A percentile compares a stretch with the other conserved stretches of the same genome.
These are phyloP conservation scores for Hyperopisus bebe DNA, from an alignment of 2,113 vertebrate species.

Conservation along the genomic window DNA sequence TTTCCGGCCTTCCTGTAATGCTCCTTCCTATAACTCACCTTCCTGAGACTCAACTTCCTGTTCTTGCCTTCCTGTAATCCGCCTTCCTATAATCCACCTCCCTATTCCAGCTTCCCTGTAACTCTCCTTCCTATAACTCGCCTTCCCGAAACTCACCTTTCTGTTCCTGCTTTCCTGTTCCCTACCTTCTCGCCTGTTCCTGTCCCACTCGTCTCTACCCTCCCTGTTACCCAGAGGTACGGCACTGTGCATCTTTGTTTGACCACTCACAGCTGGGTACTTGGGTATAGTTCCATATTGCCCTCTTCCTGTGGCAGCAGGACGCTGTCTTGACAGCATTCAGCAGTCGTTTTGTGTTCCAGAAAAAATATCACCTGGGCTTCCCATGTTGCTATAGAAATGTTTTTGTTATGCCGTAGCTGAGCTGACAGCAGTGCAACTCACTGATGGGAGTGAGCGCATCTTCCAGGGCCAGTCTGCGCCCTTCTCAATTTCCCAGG, in stretches of 20 bases:
- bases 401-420: neutral
- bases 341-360: neutral
- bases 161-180: neutral
- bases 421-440: neutral
- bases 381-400: neutral
- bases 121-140: no score
- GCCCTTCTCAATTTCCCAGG: neutral
- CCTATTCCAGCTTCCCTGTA: no score
- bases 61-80: no score
- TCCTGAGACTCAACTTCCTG: no score
- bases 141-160: neutral
- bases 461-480: neutral
- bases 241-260: neutral
- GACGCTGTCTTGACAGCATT: neutral
- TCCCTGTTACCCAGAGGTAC: neutral
- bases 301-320: neutral
- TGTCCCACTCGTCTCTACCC: neutral
- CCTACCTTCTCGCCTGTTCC: neutral
- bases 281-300: neutral
- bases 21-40: neutral
- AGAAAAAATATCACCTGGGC: neutral
- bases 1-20: neutral
- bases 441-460: neutral
- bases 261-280: neutral
- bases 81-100: no score